phyloP scores from a whole-genome alignment of 2,888 invertebrate genomes.

The Sericinus montela region DNA sequence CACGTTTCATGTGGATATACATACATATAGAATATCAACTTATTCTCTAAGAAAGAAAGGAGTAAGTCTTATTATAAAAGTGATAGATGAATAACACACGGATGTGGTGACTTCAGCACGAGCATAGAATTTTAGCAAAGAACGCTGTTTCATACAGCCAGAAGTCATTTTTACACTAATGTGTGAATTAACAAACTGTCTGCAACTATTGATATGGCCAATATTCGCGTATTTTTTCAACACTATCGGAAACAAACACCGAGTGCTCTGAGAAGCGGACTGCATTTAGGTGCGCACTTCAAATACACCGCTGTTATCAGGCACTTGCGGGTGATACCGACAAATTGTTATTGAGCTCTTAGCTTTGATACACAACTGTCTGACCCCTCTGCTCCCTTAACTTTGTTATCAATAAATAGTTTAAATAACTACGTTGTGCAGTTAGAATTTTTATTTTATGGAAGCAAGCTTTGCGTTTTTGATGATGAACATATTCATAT shows the following conservation, averaged over 20 bases:
- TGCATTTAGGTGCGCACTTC: conserved; percentile 12
- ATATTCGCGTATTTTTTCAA: not conserved
- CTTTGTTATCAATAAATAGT: conserved; percentile 4
- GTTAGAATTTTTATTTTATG: not conserved
- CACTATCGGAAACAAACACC: not conserved
- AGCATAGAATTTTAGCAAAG: too few relatives aligned
- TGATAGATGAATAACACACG: too few relatives aligned
- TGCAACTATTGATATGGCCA: not conserved
- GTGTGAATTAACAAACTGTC: not conserved
- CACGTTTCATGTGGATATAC: too few relatives aligned
- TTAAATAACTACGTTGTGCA: not conserved
- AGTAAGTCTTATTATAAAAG: too few relatives aligned
- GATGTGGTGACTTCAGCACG: too few relatives aligned
- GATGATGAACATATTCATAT: too few relatives aligned
- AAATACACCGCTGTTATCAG: conserved; percentile 16
- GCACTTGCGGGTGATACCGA: conserved; percentile 22
- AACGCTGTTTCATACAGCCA: too few relatives aligned
- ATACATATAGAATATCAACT: too few relatives aligned
- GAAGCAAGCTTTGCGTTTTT: not conserved
- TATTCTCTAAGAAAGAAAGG: too few relatives aligned
- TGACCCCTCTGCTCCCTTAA: conserved; percentile 6
- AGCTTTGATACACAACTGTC: conserved; percentile 11
- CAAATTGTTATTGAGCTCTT: conserved; percentile 24
- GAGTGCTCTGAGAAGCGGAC: not conserved
- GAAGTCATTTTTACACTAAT: too few relatives aligned